Evolutionary conservation across 2,888 invertebrate species (phyloP).

Genomic region (Lysandra bellargus): DNA sequence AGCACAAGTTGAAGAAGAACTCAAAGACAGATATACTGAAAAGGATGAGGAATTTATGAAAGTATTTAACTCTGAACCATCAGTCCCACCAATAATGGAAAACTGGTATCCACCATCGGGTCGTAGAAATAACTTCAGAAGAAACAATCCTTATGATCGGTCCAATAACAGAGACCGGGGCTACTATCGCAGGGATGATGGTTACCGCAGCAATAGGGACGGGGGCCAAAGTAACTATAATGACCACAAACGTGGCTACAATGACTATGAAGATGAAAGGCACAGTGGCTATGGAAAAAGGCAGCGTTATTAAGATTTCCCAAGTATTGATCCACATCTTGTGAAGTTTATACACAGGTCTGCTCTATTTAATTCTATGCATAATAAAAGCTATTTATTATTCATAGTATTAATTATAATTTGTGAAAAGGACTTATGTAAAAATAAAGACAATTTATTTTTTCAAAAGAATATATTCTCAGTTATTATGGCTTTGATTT

Average conservation of each 20-base stretch:
- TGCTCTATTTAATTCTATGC: neutral
- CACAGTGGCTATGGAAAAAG: constrained; percentile 32
- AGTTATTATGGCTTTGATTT: constrained; percentile 80
- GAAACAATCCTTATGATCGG: constrained; percentile 50
- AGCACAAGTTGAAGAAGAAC: constrained; percentile 82
- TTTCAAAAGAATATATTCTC: constrained; percentile 80
- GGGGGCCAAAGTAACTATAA: constrained; percentile 34
- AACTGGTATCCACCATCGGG: constrained; percentile 73
- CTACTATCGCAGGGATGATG: constrained; percentile 46
- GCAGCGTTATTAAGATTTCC: constrained; percentile 20
- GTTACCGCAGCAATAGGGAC: constrained; percentile 32
- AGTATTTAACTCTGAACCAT: constrained; percentile 61
- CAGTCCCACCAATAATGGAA: constrained; percentile 81
- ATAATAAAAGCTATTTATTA: too few species aligned
- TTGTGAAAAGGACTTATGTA: neutral
- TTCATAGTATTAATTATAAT: neutral
- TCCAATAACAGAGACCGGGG: constrained; percentile 44
- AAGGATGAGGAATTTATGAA: constrained; percentile 82
- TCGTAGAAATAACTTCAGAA: constrained; percentile 51
- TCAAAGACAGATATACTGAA: constrained; percentile 82
- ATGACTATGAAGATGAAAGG: constrained; percentile 40
- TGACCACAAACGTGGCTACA: constrained; percentile 43
- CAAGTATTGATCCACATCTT: neutral
- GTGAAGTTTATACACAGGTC: neutral
- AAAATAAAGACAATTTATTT: constrained; percentile 53